Evolutionary conservation across 2,888 invertebrate species (phyloP).

Genomic region (Sabatieria punctata): DNA sequence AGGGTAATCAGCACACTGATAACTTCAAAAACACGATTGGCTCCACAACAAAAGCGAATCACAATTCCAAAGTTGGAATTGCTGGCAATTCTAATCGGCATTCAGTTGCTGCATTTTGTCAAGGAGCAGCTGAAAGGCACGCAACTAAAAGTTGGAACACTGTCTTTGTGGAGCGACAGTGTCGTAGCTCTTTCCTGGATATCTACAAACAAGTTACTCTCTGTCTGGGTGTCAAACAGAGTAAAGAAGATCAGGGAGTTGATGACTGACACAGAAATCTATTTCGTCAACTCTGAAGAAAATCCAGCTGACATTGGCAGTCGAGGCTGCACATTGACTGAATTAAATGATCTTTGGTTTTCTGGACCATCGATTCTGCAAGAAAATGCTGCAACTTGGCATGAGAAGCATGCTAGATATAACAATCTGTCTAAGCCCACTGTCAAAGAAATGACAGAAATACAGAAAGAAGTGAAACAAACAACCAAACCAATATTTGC

Average conservation of each 20-base stretch:
- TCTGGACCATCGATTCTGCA: background rate
- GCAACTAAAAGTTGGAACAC: background rate
- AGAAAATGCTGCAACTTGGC: background rate
- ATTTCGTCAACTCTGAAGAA: constrained; percentile 1
- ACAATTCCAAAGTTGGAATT: constrained; percentile 13
- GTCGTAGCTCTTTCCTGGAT: constrained; percentile 10
- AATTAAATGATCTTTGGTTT: background rate
- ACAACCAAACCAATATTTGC: too few species aligned
- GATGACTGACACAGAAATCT: background rate
- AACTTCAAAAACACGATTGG: constrained; percentile 8
- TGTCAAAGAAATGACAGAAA: too few species aligned
- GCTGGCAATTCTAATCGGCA: constrained; percentile 7
- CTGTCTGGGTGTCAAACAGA: background rate
- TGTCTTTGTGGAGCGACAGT: constrained; percentile 10
- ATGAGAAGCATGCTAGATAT: background rate
- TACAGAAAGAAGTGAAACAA: too few species aligned
- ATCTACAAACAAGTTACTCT: background rate
- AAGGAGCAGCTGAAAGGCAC: background rate
- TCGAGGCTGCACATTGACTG: background rate
- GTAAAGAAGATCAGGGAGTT: background rate
- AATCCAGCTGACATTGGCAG: constrained; percentile 10
- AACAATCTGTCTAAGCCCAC: too few species aligned
- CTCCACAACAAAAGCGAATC: background rate
- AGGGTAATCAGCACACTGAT: background rate
- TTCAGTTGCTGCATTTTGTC: background rate